Evolutionary conservation across 1,140 invertebrate genomes (phyloP), one percentile per base, ranked within the genome.

Genomic region (Hypsibius dujardini): DNA sequence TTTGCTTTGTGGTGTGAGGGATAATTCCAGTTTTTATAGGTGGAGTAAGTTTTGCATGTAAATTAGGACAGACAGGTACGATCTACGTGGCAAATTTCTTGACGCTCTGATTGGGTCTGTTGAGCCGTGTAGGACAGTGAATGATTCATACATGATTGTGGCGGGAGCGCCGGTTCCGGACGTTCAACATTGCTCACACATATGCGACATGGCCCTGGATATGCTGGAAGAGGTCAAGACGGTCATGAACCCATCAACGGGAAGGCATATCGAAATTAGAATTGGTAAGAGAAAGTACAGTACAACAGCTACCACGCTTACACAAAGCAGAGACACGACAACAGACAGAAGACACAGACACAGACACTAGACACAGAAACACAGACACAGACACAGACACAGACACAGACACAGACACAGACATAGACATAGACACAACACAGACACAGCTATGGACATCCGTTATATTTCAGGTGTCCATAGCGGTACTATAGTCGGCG

Each of bases 81-180:
- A 56, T n/a, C 50, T n/a, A 56, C 7, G 62, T 67, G 62, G 45
- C 12, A 67, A 15, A 15, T 15, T 67, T 15, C 45, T 67, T 67
- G 12, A 7, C 50, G 50, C 50, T n/a, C 7, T 7, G 50, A 12
- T 56, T 7, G 7, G 50, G 50, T 56, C 50, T 28, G 28, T 28
- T 28, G 28, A 28, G 28, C 28, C 28, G 28, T 28, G 28, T 28
- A 28, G 28, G 79, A 92, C 90, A 0, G 88, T 91, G 2, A 89
- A 89, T 28, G 85, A 87, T 74, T 86, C 90, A 47, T 92, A 92
- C 76, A 90, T 92, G 89, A 85, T 88, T 14, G 89, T 90, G 0
- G 88, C 87, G 45, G 90, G 90, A 0, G 88, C 89, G 1, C 89
- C 90, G 0, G 87, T 42, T 67, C 62, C 62, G 45, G 62, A 67